These are phyloP conservation scores for Neocrepidodera transversa DNA, from an alignment of 2,888 invertebrate genomes.

Conservation along the genomic window DNA sequence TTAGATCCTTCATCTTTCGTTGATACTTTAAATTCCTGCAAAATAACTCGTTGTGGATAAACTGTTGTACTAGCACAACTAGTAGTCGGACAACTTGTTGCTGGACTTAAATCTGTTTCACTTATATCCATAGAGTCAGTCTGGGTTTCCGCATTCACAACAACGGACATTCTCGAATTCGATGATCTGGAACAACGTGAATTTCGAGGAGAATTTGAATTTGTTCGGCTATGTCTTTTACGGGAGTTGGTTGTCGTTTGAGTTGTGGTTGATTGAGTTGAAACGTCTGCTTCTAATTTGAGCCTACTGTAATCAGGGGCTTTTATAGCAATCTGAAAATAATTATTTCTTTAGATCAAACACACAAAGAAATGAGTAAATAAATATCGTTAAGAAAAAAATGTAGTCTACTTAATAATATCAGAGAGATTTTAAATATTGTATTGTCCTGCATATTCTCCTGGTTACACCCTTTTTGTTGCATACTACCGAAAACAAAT, in stretches of 20 bases:
- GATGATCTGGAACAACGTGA: conserved; percentile 53
- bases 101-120: conserved; percentile 67
- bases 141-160: conserved; percentile 72
- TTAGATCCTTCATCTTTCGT: conserved; percentile 52
- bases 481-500: too few species aligned
- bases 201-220: conserved; percentile 64
- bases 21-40: conserved; percentile 52
- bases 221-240: conserved; percentile 68
- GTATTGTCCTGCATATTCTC: too few species aligned
- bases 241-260: conserved; percentile 58
- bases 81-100: conserved; percentile 54
- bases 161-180: conserved; percentile 53
- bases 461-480: too few species aligned
- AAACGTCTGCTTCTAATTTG: conserved; percentile 65
- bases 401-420: too few species aligned
- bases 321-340: conserved; percentile 64
- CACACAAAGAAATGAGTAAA: too few species aligned
- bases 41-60: conserved; percentile 56
- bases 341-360: too few species aligned
- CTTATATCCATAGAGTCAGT: conserved; percentile 71
- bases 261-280: conserved; percentile 55
- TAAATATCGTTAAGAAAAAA: too few species aligned
- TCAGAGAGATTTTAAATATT: too few species aligned
- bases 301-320: conserved; percentile 68
- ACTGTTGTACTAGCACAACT: conserved; percentile 40